These are phyloP conservation scores for Potorous gilbertii DNA, from an alignment of 2,797 vertebrate species.

Conservation along the genomic window DNA sequence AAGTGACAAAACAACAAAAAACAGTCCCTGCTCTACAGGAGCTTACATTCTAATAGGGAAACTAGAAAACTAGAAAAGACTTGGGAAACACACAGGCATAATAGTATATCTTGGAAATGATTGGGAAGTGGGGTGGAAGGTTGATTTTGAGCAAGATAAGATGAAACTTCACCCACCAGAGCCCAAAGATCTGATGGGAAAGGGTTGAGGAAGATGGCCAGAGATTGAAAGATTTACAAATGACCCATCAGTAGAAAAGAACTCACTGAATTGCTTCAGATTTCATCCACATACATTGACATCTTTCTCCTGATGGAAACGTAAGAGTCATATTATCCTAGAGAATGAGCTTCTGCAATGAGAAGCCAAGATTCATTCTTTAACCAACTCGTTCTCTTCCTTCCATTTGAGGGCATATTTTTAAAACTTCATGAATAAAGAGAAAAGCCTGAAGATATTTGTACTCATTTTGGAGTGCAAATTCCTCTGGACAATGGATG, in stretches of 20 bases:
- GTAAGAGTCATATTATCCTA: conserved; percentile 6
- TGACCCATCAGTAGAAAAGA: not conserved
- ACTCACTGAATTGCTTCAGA: not conserved
- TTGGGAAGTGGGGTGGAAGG: not conserved
- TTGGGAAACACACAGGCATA: not conserved
- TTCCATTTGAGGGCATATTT: conserved; percentile 1
- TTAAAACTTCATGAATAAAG: conserved; percentile 30
- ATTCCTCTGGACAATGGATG: conserved; percentile 42
- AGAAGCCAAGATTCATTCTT: not conserved
- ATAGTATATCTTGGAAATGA: not conserved
- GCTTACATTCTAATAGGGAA: not conserved
- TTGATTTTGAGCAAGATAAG: not conserved
- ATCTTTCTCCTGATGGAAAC: conserved; percentile 2
- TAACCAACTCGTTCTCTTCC: not conserved
- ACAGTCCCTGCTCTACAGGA: not conserved
- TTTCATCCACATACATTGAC: conserved; percentile 13
- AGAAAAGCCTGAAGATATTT: conserved; percentile 26
- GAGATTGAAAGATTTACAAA: not conserved
- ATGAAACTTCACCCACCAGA: not conserved
- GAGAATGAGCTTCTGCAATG: conserved; percentile 5
- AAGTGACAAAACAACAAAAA: not conserved
- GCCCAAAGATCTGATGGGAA: not conserved
- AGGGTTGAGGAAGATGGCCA: not conserved
- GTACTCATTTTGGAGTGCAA: conserved; percentile 50
- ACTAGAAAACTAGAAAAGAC: not conserved